Base-by-base conservation (phyloP, 2,113 vertebrate species). In the Butastur rufipennis region DNA sequence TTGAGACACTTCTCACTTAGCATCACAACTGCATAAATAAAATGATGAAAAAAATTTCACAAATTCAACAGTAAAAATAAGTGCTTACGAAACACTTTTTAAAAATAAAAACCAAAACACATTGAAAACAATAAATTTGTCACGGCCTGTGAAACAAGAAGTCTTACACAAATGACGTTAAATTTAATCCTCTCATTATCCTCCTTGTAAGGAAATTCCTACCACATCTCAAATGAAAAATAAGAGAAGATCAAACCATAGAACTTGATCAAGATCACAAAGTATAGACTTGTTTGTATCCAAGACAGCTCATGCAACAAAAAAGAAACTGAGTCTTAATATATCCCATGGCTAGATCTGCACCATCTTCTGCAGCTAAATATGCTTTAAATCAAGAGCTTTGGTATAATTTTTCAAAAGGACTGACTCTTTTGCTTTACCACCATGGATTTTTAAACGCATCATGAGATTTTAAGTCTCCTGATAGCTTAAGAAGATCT, bases 171-270 rank as follows among this genome's bases (percentile, higher is more conserved):
- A 97, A 97, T 53, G 74, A 85, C 96, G 95, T 96, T 98, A 98
- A 97, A 97, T 97, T 97, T 97, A 97, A 97, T 74, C 75, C 55
- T 94, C 71, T 96, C 96, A 94, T 97, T 95, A 97, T 94, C 81
- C 87, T 97, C 95, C 96, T 95, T 93, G 97, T 96, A 87, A 96
- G 97, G 97, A 98, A 98, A 98, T 96, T 96, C 95, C 88, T 97
- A 84, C 96, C 95, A 97, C 87, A 98, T 93, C 96, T 97, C 97
- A 98, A 97, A 97, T 92, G 95, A 97, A 98, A 98, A 97, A 84
- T 94, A 97, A 94, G 92, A 93, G 88, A 97, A 95, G 90, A 97
- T 87, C 56, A 95, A 98, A 94, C 98, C 97, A 98, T 97, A 98
- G 92, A 94, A 96, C 96, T 97, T 96, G 72, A 98, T 97, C 94